Percentiles rank a stretch among this genome's conserved stretches.
Conservation (phyloP, 2,888 invertebrate species). For the Agrochola lota region DNA sequence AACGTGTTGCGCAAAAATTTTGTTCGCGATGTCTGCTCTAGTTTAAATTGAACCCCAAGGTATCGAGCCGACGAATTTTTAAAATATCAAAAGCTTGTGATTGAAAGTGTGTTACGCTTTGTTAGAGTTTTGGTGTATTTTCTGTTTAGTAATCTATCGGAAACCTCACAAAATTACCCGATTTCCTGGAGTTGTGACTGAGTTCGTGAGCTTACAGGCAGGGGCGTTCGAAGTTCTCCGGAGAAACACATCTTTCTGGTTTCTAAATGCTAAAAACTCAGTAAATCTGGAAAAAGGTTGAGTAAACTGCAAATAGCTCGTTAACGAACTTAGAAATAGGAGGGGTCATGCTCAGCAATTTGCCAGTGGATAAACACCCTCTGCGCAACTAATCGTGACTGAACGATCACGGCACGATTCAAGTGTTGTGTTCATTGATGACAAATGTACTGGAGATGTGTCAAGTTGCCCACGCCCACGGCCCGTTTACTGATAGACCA, state of each 20-base stretch:
- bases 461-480: neutral
- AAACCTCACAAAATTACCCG: no score
- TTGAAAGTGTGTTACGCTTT: no score
- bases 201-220: neutral
- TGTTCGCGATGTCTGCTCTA: no score
- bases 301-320: neutral
- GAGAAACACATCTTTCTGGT: neutral
- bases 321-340: neutral
- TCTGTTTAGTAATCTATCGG: neutral
- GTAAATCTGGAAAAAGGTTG: neutral
- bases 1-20: no score
- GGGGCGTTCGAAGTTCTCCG: neutral
- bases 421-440: neutral
- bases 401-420: neutral
- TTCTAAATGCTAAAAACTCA: neutral
- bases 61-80: no score
- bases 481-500: no score
- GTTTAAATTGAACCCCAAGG: no score
- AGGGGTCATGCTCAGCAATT: neutral
- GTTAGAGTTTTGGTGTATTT: neutral
- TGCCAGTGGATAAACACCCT: no score
- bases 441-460: neutral
- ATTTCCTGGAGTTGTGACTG: neutral
- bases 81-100: neutral
- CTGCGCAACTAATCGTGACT: neutral